Percentiles rank a stretch among this genome's conserved stretches.
Conservation (phyloP, 1,140 invertebrate genomes). For the Zaprionus ornatus region DNA sequence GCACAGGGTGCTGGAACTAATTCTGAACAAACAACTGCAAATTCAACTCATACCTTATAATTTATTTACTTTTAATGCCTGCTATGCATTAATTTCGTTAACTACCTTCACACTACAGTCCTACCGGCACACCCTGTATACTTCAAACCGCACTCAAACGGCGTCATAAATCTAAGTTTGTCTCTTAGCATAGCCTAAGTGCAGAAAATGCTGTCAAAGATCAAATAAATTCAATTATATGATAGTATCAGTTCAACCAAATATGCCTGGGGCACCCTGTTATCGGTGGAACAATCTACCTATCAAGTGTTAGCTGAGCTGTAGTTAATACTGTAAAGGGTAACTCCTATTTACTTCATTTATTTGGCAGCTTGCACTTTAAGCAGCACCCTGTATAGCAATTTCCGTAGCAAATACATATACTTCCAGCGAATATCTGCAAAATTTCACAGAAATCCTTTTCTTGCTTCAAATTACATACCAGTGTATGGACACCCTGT, state of each 20-base stretch:
- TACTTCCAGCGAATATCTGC: background rate
- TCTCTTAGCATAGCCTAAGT: background rate
- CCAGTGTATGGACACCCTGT: too few species aligned
- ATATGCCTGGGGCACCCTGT: background rate
- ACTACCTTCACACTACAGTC: fast-evolving
- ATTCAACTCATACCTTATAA: background rate
- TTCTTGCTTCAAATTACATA: too few species aligned
- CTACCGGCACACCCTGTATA: constrained; percentile 27
- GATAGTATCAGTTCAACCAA: background rate
- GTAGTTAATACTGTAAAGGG: background rate
- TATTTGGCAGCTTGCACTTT: too few species aligned
- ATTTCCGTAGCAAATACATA: background rate
- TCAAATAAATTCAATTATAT: background rate
- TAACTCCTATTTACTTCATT: too few species aligned
- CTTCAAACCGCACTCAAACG: constrained; percentile 23
- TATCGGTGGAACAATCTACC: background rate
- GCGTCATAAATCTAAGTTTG: background rate
- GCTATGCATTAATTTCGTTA: background rate
- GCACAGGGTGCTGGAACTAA: constrained; percentile 29
- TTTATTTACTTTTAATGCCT: background rate
- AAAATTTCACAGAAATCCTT: background rate
- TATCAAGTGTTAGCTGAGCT: background rate
- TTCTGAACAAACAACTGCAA: background rate
- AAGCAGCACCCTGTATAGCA: background rate
- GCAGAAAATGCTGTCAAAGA: background rate